Conservation (phyloP, 2,797 vertebrate genomes). For the Xenopus petersii region DNA sequence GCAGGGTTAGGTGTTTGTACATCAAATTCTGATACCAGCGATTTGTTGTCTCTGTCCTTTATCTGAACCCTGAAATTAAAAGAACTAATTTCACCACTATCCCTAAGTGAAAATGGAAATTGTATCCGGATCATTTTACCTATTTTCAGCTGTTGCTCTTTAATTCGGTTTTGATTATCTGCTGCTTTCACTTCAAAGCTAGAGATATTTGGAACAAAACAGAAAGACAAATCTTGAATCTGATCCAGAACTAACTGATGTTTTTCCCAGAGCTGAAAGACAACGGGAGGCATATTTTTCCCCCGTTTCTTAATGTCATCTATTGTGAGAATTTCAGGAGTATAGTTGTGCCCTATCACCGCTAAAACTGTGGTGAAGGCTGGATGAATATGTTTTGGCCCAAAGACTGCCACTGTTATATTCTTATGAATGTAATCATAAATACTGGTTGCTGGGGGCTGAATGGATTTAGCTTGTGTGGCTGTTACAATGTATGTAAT, state of each 20-base stretch:
- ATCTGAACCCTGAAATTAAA: constrained; percentile 79
- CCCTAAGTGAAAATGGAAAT: constrained; percentile 74
- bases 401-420: constrained; percentile 84
- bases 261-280: constrained; percentile 92
- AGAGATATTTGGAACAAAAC: constrained; percentile 66
- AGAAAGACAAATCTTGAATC: constrained; percentile 75
- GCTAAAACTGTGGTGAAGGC: constrained; percentile 83
- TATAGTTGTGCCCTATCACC: constrained; percentile 81
- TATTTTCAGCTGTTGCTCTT: constrained; percentile 73
- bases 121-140: constrained; percentile 78
- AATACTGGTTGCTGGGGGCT: constrained; percentile 75
- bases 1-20: constrained; percentile 78
- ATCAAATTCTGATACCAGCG: constrained; percentile 68
- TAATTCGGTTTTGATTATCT: constrained; percentile 76
- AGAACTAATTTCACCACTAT: constrained; percentile 67
- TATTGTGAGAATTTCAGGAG: constrained; percentile 82
- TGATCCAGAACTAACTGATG: constrained; percentile 76
- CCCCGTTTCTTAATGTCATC: constrained; percentile 76
- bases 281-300: constrained; percentile 80
- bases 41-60: constrained; percentile 58
- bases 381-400: constrained; percentile 91
- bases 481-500: constrained; percentile 82
- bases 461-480: constrained; percentile 73
- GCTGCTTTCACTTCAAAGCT: constrained; percentile 76
- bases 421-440: constrained; percentile 88